Percentiles rank a stretch among this genome's conserved stretches.
Evolutionary conservation across 2,113 vertebrate genomes (phyloP).

Genomic region (human): DNA sequence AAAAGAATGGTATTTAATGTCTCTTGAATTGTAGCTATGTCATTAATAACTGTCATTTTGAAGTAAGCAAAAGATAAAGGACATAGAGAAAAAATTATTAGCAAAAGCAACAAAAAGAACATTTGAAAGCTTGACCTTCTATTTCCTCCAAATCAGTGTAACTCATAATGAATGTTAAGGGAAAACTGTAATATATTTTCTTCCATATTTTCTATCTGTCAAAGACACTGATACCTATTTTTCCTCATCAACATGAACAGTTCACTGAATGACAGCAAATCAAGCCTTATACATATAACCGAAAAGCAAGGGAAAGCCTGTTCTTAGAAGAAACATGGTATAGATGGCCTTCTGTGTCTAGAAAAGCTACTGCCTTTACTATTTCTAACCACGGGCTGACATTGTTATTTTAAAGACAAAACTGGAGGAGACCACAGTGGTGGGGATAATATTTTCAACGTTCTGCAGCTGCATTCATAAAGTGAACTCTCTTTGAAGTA

Average conservation of each 20-base stretch:
- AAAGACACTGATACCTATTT: background rate
- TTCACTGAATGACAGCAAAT: background rate
- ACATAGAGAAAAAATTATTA: constrained; percentile 14
- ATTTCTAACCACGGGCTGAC: background rate
- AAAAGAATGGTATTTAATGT: background rate
- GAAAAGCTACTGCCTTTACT: background rate
- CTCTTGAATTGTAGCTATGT: background rate
- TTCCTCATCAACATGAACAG: background rate
- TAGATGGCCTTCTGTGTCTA: background rate
- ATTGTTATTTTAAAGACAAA: constrained; percentile 23
- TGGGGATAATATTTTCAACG: constrained; percentile 30
- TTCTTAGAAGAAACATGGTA: background rate
- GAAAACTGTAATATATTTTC: background rate
- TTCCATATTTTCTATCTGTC: background rate
- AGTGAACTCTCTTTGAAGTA: constrained; percentile 52
- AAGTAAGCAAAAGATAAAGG: background rate
- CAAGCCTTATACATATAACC: background rate
- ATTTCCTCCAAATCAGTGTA: background rate
- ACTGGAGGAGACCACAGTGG: background rate
- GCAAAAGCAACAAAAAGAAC: background rate
- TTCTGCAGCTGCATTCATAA: background rate
- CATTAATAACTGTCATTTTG: background rate
- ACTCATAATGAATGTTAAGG: background rate
- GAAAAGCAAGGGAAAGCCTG: background rate
- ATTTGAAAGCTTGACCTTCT: constrained; percentile 10